Conservation (phyloP, 2,888 invertebrate species). For the Minunthozetes semirufus region DNA sequence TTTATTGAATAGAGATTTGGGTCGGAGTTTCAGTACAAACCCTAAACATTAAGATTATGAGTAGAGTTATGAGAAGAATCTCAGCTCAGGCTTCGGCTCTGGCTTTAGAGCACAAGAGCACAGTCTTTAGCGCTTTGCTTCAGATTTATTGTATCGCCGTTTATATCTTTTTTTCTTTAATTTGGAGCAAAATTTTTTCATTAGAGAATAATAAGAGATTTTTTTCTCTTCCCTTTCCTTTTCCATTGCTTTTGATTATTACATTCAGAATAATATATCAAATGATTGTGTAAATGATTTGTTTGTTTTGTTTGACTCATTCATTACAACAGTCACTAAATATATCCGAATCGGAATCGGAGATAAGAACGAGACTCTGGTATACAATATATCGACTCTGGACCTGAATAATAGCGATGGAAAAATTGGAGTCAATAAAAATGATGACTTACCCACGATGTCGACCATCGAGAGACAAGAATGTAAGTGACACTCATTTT, state of each 20-base stretch:
- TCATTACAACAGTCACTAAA: conserved; percentile 74
- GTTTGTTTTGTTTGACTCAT: neutral
- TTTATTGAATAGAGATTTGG: conserved; percentile 11
- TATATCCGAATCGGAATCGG: conserved; percentile 96
- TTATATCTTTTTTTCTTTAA: no score
- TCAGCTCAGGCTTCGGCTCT: no score
- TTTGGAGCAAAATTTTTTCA: no score
- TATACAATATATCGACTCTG: conserved; percentile 17
- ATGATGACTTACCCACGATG: neutral
- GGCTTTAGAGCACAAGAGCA: no score
- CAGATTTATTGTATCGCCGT: no score
- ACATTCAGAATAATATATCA: neutral
- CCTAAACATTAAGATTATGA: neutral
- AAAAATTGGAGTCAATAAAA: neutral
- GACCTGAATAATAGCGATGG: neutral
- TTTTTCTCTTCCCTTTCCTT: no score
- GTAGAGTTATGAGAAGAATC: neutral
- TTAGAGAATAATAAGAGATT: no score
- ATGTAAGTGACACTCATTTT: conserved; percentile 6
- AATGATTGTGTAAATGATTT: neutral
- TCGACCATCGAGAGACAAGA: neutral
- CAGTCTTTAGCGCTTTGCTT: no score
- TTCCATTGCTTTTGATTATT: no score
- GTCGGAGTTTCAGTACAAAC: neutral
- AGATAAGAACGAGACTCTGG: conserved; percentile 72